Base-by-base conservation (phyloP, 2,888 invertebrate species). In the Drosophila histrio region DNA sequence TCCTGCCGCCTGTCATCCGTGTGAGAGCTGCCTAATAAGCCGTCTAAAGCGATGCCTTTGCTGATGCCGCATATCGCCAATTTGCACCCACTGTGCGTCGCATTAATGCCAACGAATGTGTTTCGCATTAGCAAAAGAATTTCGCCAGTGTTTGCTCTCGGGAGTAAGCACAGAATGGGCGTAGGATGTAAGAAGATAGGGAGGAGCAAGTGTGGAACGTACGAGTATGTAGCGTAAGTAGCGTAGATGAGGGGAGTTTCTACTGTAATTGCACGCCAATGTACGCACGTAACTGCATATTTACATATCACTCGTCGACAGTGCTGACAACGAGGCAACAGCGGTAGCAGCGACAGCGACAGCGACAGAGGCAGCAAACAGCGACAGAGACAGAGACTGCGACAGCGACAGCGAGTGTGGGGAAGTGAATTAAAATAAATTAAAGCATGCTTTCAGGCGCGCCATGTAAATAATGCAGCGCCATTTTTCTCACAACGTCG, bases 271-370 rank as follows among this genome's bases (percentile, higher is more conserved):
- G 82, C 84, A 83, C 84, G 88, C 88, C 86, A 83, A 88, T 84
- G 84, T 86, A 88, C 84, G 82, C 82, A 83, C 88, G 82, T 88
- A 83, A 88, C 88, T 88, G 82, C 88, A 83, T 83, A 83, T 83
- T 83, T 83, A 83, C 88, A 83, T 83, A 83, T 83, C 88, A 88
- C 82, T 88, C 88, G 68, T 63, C 62, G 79, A 30, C 19, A 58
- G 50, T 44, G 46, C 47, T 59, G 60, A 50, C 66, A 69, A 60
- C 72, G 49, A 50, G 46, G 9, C 24, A 28, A 26, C 53, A 65
- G 49, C 54, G 58, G 24, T 13, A 28, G 32, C 59, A 54, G 32
- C 19, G 52, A 24, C 47, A 30, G 26, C n/a, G 19, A n/a, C 58
- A 59, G 34, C 17, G 21, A 34, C 58, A 44, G 13, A 7, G 17